A percentile compares a stretch with the other conserved stretches of the same genome.
Evolutionary conservation across 2,797 vertebrate species (phyloP).

Genomic region (Gambusia yucatana): DNA sequence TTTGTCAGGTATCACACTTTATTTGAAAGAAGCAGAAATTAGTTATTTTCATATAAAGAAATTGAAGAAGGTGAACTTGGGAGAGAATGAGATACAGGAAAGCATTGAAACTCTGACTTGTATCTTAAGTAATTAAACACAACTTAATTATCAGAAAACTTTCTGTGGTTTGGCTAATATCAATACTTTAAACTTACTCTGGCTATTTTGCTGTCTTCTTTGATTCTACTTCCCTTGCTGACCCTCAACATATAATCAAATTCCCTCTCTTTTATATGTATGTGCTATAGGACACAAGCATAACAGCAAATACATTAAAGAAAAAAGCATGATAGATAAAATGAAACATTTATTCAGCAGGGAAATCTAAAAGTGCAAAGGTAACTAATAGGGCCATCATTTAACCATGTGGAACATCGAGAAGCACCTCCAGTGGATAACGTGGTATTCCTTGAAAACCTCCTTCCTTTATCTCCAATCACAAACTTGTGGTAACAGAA

Average conservation of each 20-base stretch:
- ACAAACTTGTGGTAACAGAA: constrained; percentile 22
- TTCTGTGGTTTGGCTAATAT: constrained; percentile 66
- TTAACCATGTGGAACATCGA: constrained; percentile 31
- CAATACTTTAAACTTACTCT: constrained; percentile 47
- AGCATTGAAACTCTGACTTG: constrained; percentile 24
- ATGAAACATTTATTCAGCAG: constrained; percentile 36
- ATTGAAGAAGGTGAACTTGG: constrained; percentile 12
- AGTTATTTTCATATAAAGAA: constrained; percentile 24
- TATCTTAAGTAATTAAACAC: constrained; percentile 67
- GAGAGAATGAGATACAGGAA: constrained; percentile 37
- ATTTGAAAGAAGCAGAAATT: constrained; percentile 18
- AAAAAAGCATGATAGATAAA: constrained; percentile 32
- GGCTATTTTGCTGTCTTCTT: constrained; percentile 14
- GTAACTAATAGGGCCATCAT: constrained; percentile 49
- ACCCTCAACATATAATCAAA: constrained; percentile 29
- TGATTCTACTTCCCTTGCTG: constrained; percentile 19
- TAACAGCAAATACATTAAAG: constrained; percentile 15
- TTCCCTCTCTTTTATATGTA: constrained; percentile 16
- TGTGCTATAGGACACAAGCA: constrained; percentile 1
- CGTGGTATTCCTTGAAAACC: constrained; percentile 34
- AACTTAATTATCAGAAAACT: constrained; percentile 56
- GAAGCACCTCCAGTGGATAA: constrained; percentile 39
- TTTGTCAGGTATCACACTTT: too few species aligned
- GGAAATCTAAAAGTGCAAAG: constrained; percentile 43
- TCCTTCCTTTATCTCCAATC: constrained; percentile 38